Conservation (phyloP, 2,888 invertebrate species). For the Azorinus chamasolen region DNA sequence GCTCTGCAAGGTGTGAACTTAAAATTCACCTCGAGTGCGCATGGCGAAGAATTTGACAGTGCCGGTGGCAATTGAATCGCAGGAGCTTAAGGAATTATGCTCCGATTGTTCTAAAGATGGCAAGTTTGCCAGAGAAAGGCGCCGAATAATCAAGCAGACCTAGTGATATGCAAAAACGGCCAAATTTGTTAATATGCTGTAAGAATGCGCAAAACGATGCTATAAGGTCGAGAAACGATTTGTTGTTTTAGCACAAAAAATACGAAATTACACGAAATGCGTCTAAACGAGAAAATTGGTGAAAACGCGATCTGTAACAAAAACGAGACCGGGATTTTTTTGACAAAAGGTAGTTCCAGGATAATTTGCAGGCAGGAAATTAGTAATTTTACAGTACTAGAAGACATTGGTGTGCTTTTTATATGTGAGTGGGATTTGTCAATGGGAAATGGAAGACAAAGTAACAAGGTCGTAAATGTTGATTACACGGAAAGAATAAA, state of each 20-base stretch:
- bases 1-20: slow-evolving; percentile 70
- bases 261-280: slow-evolving; percentile 10
- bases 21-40: slow-evolving; percentile 76
- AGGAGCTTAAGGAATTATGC: slow-evolving; percentile 58
- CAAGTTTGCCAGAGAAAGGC: slow-evolving; percentile 54
- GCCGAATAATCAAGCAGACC: slow-evolving; percentile 48
- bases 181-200: slow-evolving; percentile 58
- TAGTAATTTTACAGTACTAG: too few species aligned
- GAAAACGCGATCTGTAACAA: slow-evolving; percentile 12
- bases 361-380: too few species aligned
- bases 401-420: too few species aligned
- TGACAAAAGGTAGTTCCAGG: background rate
- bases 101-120: slow-evolving; percentile 56
- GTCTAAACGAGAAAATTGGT: slow-evolving; percentile 21
- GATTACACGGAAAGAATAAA: too few species aligned
- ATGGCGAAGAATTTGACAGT: slow-evolving; percentile 71
- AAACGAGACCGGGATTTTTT: background rate
- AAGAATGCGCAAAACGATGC: slow-evolving; percentile 45
- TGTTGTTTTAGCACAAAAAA: slow-evolving; percentile 58
- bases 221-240: slow-evolving; percentile 50
- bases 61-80: slow-evolving; percentile 68
- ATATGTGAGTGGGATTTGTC: too few species aligned
- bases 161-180: slow-evolving; percentile 59
- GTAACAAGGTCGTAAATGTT: too few species aligned
- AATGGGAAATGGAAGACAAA: too few species aligned